Evolutionary conservation across 2,797 vertebrate species (phyloP).

Genomic region (Sebastes trivittatus): DNA sequence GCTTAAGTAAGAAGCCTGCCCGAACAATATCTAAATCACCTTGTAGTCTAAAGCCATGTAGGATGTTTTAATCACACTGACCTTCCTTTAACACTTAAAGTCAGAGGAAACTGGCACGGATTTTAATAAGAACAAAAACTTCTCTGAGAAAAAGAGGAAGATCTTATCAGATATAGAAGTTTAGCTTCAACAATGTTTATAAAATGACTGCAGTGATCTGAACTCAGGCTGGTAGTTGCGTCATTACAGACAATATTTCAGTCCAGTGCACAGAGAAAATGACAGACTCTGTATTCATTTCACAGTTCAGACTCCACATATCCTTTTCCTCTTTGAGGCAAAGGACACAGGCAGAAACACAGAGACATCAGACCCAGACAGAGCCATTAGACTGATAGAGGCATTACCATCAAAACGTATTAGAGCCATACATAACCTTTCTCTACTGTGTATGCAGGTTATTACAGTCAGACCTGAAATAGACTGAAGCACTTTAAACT

Average conservation of each 20-base stretch:
- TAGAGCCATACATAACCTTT: conserved; percentile 12
- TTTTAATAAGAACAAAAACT: background rate
- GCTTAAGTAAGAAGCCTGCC: background rate
- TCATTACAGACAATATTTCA: conserved; percentile 31
- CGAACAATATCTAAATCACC: background rate
- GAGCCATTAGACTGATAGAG: conserved; percentile 24
- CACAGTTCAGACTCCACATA: conserved; percentile 49
- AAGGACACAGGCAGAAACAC: conserved; percentile 5
- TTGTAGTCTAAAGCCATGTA: background rate
- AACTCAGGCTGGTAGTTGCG: conserved; percentile 24
- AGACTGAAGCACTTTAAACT: background rate
- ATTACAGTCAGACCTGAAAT: background rate
- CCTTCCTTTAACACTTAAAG: background rate
- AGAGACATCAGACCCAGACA: conserved; percentile 15
- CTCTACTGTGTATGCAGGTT: conserved; percentile 5
- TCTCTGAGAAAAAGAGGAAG: background rate
- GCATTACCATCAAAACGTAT: conserved; percentile 23
- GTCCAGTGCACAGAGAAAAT: conserved; percentile 38
- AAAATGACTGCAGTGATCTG: conserved; percentile 2
- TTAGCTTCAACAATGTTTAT: conserved; percentile 15
- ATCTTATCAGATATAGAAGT: background rate
- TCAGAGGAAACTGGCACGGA: background rate
- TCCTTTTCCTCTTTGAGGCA: conserved; percentile 6
- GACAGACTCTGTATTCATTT: conserved; percentile 40
- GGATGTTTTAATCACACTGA: conserved; percentile 3